Conservation (phyloP, 1,140 invertebrate genomes). For the Listronotus bonariensis region DNA sequence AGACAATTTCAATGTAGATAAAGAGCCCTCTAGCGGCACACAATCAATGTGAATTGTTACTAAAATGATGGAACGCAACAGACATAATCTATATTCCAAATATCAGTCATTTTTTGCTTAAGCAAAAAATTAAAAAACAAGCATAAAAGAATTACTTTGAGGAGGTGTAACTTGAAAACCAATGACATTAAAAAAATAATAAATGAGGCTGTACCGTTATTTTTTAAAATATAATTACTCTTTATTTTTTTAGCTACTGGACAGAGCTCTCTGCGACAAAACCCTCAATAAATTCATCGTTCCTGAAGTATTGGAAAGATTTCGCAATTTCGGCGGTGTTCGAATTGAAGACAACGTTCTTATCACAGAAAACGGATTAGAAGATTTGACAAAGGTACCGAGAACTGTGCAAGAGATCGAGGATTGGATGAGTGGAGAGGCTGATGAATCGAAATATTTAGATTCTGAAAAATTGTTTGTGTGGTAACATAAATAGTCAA, state of each 20-base stretch:
- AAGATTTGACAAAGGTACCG: conserved; percentile 87
- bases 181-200: too few species aligned
- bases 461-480: conserved; percentile 4
- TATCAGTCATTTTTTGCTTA: too few species aligned
- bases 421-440: conserved; percentile 66
- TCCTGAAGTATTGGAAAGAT: conserved; percentile 71
- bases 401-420: conserved; percentile 88
- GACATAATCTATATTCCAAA: too few species aligned
- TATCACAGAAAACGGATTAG: conserved; percentile 82
- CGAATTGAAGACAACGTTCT: conserved; percentile 96
- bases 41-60: too few species aligned
- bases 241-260: conserved; percentile 67
- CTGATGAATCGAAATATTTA: conserved; percentile 37
- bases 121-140: too few species aligned
- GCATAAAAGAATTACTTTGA: too few species aligned
- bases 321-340: conserved; percentile 88
- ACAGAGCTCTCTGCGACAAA: conserved; percentile 67
- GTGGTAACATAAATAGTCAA: neutral
- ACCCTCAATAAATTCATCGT: conserved; percentile 75
- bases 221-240: too few species aligned
- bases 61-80: too few species aligned
- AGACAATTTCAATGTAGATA: too few species aligned
- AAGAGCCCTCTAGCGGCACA: too few species aligned
- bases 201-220: too few species aligned
- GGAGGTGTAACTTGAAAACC: too few species aligned